Base-by-base conservation (phyloP, 2,888 invertebrate species). In the Clanis bilineata region DNA sequence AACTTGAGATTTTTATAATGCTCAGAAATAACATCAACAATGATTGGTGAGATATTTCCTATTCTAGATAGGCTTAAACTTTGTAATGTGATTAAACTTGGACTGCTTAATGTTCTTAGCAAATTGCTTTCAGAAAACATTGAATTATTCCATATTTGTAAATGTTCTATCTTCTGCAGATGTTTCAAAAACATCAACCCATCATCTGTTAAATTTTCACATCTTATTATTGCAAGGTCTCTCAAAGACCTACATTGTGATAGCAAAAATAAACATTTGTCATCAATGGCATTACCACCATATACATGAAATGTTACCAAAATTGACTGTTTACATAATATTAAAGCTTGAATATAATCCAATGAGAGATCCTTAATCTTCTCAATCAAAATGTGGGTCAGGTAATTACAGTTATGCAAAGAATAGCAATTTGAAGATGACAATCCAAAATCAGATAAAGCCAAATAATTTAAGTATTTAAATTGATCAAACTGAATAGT, bases 111-210 rank as follows among this genome's bases (percentile, higher is more conserved):
- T 43, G 85, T 84, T 63, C 70, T 76, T 4, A 83, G 65, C 43
- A 93, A 73, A 62, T 71, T 80, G 4, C 59, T 66, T 73, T 91
- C 88, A 22, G 86, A 78, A 67, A 93, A 92, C 56, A 76, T 79
- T 1, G 60, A 63, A 69, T 91, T 93, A 68, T 92, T 91, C 92
- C 92, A 93, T 63, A 93, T 75, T 65, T 87, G 88, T 64, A 93
- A 75, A 65, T 83, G 82, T 62, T 82, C 71, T 62, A 91, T 68
- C 18, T 69, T 68, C 63, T 75, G 76, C 18, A 90, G 76, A 61
- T 79, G 73, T 22, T 74, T 70, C 41, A 93, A 66, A 54, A 72
- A 68, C 10, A 81, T 65, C 12, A 93, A 73, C 12, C 88, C 89
- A 36, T 68, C 71, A 65, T 93, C 90, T 0, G 89, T 88, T 1